phyloP scores from a whole-genome alignment of 2,888 invertebrate species.

The Eilema caniola region DNA sequence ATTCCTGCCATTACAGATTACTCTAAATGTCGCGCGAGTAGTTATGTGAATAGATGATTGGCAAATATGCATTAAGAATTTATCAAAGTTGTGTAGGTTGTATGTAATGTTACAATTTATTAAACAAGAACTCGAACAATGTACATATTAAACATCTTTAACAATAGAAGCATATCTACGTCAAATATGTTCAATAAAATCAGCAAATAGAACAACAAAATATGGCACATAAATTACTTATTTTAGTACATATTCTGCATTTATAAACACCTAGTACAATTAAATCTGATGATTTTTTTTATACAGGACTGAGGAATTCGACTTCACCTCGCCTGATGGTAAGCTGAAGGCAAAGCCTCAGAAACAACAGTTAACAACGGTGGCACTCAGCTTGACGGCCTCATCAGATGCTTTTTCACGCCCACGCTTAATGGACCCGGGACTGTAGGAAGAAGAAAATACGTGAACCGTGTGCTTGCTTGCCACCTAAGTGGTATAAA shows the following conservation, averaged over 20 bases:
- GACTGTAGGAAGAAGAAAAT: no score
- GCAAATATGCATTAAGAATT: not conserved
- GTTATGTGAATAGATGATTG: not conserved
- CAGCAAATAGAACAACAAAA: conserved; percentile 15
- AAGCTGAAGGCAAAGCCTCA: no score
- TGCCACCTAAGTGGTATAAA: no score
- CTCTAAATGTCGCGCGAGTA: not conserved
- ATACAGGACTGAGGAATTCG: no score
- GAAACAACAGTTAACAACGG: no score
- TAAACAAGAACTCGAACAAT: not conserved
- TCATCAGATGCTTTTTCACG: no score
- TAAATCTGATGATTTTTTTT: not conserved
- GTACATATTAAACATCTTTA: not conserved
- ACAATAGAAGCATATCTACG: conserved; percentile 9
- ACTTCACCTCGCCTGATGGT: no score
- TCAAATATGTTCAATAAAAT: conserved; percentile 16
- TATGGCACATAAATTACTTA: conserved; percentile 7
- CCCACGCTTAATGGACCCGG: no score
- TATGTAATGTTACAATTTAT: not conserved
- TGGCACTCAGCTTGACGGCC: not conserved
- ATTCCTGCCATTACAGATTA: not conserved
- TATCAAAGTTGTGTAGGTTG: not conserved
- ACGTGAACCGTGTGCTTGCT: no score
- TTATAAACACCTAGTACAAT: not conserved
- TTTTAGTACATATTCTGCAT: not conserved